Evolutionary conservation across 64 coral and sea anemone genomes (phyloP).

Genomic region (Dendrophyllia cribrosa): DNA sequence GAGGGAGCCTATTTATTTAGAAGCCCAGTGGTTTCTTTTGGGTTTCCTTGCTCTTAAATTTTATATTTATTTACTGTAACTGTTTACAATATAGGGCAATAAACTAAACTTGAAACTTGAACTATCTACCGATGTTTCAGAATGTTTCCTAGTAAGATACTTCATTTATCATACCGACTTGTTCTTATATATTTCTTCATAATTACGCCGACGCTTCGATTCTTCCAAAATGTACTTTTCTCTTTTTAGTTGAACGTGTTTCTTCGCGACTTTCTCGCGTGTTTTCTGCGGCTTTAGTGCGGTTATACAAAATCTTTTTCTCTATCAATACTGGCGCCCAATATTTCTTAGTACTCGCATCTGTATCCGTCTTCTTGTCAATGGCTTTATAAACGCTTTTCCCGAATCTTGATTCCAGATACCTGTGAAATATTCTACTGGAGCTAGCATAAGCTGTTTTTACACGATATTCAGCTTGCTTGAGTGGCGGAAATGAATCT

Average conservation of each 20-base stretch:
- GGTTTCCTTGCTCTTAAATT: too few relatives aligned
- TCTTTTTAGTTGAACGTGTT: neutral
- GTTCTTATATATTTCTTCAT: too few relatives aligned
- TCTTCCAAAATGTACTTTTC: neutral
- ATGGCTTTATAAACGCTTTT: neutral
- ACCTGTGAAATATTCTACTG: neutral
- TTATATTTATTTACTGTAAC: too few relatives aligned
- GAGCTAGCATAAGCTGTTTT: neutral
- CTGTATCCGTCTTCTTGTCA: neutral
- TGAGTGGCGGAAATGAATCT: neutral
- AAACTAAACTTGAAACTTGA: too few relatives aligned
- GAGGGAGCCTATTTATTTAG: too few relatives aligned
- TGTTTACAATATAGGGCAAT: too few relatives aligned
- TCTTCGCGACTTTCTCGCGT: neutral
- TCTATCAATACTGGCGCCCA: conserved; percentile 8
- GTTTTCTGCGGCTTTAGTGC: neutral
- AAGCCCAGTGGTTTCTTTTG: too few relatives aligned
- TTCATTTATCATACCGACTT: too few relatives aligned
- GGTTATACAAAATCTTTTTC: neutral
- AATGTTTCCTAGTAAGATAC: too few relatives aligned
- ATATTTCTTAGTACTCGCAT: neutral
- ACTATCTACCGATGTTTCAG: too few relatives aligned
- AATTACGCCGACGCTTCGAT: too few relatives aligned
- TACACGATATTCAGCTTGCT: neutral
- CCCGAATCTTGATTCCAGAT: conserved; percentile 19